phyloP scores from a whole-genome alignment of 2,113 vertebrate genomes.

The Myotis lucifugus region DNA sequence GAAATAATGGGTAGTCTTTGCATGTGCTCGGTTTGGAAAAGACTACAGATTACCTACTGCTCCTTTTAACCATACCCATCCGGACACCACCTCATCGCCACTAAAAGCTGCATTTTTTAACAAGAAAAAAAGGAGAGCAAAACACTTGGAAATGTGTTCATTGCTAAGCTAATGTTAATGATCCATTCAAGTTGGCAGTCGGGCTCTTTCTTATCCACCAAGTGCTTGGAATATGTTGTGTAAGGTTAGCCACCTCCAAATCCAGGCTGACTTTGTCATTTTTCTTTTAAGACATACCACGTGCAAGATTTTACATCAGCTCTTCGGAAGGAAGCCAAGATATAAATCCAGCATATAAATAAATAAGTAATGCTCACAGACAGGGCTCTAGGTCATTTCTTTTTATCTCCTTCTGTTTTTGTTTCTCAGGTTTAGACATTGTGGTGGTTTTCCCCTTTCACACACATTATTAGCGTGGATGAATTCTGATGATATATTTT shows the following conservation, averaged over 20 bases:
- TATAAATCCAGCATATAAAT: not conserved
- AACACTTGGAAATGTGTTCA: not conserved
- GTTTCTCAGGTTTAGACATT: not conserved
- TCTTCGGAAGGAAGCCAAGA: not conserved
- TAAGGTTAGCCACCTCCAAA: not conserved
- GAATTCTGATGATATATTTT: not conserved
- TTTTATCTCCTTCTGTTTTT: slow-evolving; percentile 27
- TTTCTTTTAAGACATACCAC: not conserved
- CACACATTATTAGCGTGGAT: not conserved
- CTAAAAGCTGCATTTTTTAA: slow-evolving; percentile 41
- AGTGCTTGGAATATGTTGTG: not conserved
- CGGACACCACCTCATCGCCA: not conserved
- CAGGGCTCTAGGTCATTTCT: not conserved
- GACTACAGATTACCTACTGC: not conserved
- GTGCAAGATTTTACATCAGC: not conserved
- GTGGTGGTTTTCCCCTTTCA: not conserved
- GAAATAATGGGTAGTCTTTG: slow-evolving; percentile 50
- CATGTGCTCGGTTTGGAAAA: not conserved
- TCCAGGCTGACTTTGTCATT: not conserved
- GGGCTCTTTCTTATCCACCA: not conserved
- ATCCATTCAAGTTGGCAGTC: not conserved
- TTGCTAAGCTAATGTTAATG: slow-evolving; percentile 39
- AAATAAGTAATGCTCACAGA: not conserved
- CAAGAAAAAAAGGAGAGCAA: not conserved
- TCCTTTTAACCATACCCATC: slow-evolving; percentile 8